phyloP scores from a whole-genome alignment of 2,113 vertebrate species.

The Spea multiplicata region DNA sequence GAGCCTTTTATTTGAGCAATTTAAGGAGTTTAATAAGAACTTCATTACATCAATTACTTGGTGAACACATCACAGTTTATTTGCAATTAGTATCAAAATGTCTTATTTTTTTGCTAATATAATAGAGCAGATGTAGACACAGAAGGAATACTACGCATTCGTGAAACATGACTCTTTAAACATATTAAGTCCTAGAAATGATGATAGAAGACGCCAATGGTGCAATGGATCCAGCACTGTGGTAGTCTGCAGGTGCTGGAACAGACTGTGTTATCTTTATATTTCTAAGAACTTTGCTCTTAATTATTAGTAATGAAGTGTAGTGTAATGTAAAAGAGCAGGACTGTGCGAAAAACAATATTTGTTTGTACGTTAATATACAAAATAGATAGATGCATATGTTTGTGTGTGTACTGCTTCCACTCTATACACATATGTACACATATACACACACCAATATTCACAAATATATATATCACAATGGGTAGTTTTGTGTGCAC shows the following conservation, averaged over 20 bases:
- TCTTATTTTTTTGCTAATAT: constrained; percentile 66
- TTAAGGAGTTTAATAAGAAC: constrained; percentile 65
- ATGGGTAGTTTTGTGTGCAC: too few relatives aligned
- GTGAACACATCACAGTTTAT: constrained; percentile 68
- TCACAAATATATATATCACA: too few relatives aligned
- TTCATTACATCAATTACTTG: constrained; percentile 72
- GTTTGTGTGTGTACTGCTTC: not conserved
- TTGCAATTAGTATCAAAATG: constrained; percentile 69
- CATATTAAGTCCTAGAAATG: constrained; percentile 60
- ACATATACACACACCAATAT: too few relatives aligned
- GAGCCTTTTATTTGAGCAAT: constrained; percentile 60
- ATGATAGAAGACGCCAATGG: constrained; percentile 48
- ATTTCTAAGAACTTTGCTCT: constrained; percentile 53
- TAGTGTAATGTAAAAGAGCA: not conserved
- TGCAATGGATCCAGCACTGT: constrained; percentile 42
- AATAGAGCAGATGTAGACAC: constrained; percentile 65
- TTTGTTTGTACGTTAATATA: not conserved
- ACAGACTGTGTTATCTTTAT: constrained; percentile 59
- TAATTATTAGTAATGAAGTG: constrained; percentile 51
- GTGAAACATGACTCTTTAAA: constrained; percentile 60
- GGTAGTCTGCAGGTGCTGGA: constrained; percentile 56
- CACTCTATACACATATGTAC: not conserved
- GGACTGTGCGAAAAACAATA: not conserved
- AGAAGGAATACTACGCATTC: constrained; percentile 59
- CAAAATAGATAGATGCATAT: not conserved